Percentiles rank a stretch among this genome's conserved stretches.
phyloP scores from a whole-genome alignment of 2,888 invertebrate species.

The Trissoscelio sp. region DNA sequence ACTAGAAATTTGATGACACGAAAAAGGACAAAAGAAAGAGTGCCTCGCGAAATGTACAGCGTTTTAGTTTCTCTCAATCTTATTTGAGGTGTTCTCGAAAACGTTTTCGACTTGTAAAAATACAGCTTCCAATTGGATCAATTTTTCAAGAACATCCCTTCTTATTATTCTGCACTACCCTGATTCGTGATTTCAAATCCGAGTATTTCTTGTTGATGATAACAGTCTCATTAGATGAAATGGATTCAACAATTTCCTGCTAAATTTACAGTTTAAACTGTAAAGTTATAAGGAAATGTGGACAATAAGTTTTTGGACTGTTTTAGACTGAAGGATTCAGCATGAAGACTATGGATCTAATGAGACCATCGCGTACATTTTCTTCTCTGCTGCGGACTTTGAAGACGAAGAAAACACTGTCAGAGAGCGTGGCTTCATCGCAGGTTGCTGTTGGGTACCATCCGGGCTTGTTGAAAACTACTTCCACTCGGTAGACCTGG shows the following conservation, averaged over 20 bases:
- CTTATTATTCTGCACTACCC: slow-evolving; percentile 10
- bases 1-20: too few relatives aligned
- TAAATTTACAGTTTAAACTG: background rate
- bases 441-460: slow-evolving; percentile 92
- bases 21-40: too few relatives aligned
- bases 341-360: slow-evolving; percentile 90
- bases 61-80: background rate
- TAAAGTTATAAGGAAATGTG: background rate
- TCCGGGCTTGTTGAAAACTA: slow-evolving; percentile 92
- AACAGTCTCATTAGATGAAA: slow-evolving; percentile 8
- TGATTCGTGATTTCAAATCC: slow-evolving; percentile 10
- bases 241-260: background rate
- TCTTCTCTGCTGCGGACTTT: slow-evolving; percentile 89
- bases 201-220: background rate
- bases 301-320: background rate
- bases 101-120: background rate
- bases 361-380: slow-evolving; percentile 90
- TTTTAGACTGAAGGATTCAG: slow-evolving; percentile 4
- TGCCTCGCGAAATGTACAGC: background rate
- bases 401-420: slow-evolving; percentile 90
- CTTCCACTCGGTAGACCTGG: slow-evolving; percentile 91
- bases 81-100: background rate
- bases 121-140: background rate
- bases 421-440: slow-evolving; percentile 87
- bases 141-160: slow-evolving; percentile 15